Conservation (phyloP, 1,140 invertebrate species). For the Centruroides sculpturatus region DNA sequence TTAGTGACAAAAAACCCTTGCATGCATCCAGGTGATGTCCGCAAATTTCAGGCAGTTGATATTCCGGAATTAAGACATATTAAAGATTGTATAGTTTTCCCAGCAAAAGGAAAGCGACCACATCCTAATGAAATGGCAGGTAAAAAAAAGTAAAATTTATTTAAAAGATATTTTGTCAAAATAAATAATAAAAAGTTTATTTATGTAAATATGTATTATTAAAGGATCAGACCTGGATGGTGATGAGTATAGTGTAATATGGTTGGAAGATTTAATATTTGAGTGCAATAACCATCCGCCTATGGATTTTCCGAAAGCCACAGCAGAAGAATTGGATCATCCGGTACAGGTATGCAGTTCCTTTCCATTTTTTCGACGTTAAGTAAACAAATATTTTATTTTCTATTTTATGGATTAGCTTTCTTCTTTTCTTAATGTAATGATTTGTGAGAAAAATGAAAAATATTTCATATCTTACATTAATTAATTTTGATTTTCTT, state of each 20-base stretch:
- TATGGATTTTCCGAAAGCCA: conserved; percentile 13
- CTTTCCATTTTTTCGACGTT: background rate
- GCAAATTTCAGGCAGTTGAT: conserved; percentile 14
- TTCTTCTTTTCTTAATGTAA: too few species aligned
- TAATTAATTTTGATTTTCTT: too few species aligned
- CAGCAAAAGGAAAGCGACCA: conserved; percentile 7
- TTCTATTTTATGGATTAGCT: too few species aligned
- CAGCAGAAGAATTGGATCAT: background rate
- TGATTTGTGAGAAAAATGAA: too few species aligned
- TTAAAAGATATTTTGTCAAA: background rate
- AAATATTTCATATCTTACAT: too few species aligned
- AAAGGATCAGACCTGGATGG: conserved; percentile 23
- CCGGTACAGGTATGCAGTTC: background rate
- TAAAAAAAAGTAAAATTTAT: background rate
- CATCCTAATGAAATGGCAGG: conserved; percentile 18
- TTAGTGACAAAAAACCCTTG: conserved; percentile 22
- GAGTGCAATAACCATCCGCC: conserved; percentile 5
- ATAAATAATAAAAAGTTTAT: background rate
- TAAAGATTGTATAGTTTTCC: conserved; percentile 16
- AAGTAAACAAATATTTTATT: too few species aligned
- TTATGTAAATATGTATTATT: background rate
- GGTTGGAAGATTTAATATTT: conserved; percentile 16
- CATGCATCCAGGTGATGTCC: conserved; percentile 15
- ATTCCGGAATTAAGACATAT: conserved; percentile 10
- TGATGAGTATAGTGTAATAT: conserved; percentile 21